Conservation (phyloP, 2,797 vertebrate species). For the Coregonus sp. region DNA sequence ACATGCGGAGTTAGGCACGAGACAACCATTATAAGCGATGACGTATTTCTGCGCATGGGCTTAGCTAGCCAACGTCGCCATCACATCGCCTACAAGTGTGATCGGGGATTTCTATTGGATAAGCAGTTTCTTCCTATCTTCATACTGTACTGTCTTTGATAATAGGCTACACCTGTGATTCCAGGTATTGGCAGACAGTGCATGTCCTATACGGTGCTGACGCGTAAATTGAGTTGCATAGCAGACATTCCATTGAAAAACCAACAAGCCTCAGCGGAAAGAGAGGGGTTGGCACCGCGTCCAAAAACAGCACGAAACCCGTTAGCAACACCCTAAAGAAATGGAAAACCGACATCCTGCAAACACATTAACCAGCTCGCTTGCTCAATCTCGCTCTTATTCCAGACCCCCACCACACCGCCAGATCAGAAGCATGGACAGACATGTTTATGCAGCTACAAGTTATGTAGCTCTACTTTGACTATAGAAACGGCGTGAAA, state of each 20-base stretch:
- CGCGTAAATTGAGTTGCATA: conserved; percentile 46
- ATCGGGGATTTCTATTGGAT: no score
- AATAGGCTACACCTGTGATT: conserved; percentile 19
- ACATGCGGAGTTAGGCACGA: no score
- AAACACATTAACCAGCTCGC: conserved; percentile 54
- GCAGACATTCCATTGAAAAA: conserved; percentile 54
- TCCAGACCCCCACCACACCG: conserved; percentile 7
- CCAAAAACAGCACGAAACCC: conserved; percentile 62
- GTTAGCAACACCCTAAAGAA: conserved; percentile 56
- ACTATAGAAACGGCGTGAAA: background rate
- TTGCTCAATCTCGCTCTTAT: background rate
- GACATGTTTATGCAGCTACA: conserved; percentile 15
- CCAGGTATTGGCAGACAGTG: conserved; percentile 16
- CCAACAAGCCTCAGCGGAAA: conserved; percentile 50
- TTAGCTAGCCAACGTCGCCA: no score
- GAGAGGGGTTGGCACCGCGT: conserved; percentile 37
- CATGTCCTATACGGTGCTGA: conserved; percentile 36
- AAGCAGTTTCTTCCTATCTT: no score
- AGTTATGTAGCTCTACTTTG: conserved; percentile 6
- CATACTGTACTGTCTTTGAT: no score
- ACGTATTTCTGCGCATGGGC: no score
- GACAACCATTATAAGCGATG: no score
- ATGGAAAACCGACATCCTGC: conserved; percentile 60
- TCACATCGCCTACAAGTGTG: no score
- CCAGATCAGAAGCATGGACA: background rate